A percentile compares a stretch with the other conserved stretches of the same genome.
Evolutionary conservation across 2,797 vertebrate species (phyloP).

Genomic region (Mormyrops boulengeri): DNA sequence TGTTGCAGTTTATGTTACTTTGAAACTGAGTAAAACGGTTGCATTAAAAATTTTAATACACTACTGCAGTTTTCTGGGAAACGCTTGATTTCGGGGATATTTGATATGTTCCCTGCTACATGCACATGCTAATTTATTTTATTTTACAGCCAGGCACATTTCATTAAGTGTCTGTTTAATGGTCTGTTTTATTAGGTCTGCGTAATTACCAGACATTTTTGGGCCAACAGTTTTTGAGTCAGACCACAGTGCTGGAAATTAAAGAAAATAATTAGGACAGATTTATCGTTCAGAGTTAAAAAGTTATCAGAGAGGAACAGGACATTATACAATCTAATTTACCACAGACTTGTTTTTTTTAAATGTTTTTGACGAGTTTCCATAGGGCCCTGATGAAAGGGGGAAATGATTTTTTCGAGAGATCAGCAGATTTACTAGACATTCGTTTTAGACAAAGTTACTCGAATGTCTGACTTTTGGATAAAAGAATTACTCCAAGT

Average conservation of each 20-base stretch:
- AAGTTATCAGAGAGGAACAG: neutral
- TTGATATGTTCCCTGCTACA: neutral
- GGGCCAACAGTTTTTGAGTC: constrained; percentile 9
- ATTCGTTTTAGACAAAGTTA: neutral
- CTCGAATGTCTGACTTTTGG: neutral
- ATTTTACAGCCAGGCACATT: neutral
- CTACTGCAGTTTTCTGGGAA: neutral
- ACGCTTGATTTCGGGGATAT: neutral
- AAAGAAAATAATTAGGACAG: constrained; percentile 18
- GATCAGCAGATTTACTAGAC: neutral
- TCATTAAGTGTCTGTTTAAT: constrained; percentile 16
- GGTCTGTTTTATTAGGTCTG: neutral
- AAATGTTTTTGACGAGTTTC: neutral
- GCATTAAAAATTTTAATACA: neutral
- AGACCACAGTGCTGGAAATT: constrained; percentile 6
- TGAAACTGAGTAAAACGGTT: neutral
- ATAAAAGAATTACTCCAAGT: neutral
- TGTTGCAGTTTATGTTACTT: neutral
- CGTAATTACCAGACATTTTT: neutral
- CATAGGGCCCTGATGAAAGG: neutral
- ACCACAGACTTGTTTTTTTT: neutral
- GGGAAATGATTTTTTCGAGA: neutral
- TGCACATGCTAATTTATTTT: neutral
- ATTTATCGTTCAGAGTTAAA: neutral
- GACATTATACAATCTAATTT: neutral